Conservation (phyloP, 2,797 vertebrate genomes). For the Poecilia wingei region DNA sequence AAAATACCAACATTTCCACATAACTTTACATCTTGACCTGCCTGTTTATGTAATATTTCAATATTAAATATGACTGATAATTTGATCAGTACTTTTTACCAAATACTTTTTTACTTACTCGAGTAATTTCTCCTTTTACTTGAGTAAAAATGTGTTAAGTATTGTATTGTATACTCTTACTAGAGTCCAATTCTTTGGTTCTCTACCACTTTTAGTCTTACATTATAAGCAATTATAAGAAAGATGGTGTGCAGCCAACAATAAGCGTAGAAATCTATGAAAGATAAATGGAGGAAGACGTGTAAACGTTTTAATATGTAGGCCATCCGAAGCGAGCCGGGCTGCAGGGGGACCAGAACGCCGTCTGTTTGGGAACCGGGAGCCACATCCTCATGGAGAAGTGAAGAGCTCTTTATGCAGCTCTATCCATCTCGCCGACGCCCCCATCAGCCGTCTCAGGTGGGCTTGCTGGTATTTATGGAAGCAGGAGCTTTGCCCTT, state of each 20-base stretch:
- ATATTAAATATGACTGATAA: no score
- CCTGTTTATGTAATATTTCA: no score
- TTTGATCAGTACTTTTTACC: no score
- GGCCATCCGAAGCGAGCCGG: not conserved
- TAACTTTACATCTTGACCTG: no score
- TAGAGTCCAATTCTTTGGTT: no score
- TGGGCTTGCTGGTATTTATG: slow-evolving; percentile 73
- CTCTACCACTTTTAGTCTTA: not conserved
- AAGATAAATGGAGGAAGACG: slow-evolving; percentile 2
- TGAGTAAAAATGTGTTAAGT: no score
- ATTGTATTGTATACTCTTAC: no score
- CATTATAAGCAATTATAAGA: not conserved
- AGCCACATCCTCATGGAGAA: slow-evolving; percentile 61
- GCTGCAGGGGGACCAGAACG: slow-evolving; percentile 12
- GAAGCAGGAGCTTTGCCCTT: slow-evolving; percentile 58
- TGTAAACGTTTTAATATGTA: not conserved
- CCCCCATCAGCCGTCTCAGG: slow-evolving; percentile 63
- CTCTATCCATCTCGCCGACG: slow-evolving; percentile 75
- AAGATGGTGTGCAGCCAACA: not conserved
- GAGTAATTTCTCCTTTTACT: no score
- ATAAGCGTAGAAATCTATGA: not conserved
- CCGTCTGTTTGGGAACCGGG: slow-evolving; percentile 17
- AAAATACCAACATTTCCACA: no score
- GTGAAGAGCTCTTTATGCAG: slow-evolving; percentile 71
- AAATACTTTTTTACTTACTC: no score